Evolutionary conservation across 2,797 vertebrate species (phyloP).

Genomic region (Pampus argenteus): DNA sequence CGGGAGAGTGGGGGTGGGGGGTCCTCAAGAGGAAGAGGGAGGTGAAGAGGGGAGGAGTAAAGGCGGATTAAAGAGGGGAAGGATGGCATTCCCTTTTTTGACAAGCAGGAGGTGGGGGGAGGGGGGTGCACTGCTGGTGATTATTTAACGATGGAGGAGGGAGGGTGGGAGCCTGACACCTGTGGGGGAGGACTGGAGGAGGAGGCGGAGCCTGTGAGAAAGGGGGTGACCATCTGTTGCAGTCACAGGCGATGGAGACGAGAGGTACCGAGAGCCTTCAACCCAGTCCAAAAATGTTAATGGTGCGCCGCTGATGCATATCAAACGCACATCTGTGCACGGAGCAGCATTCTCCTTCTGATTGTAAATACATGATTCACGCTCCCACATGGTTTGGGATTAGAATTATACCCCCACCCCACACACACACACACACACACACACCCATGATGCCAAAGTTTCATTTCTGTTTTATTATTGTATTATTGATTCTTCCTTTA

Average conservation of each 20-base stretch:
- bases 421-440: no score
- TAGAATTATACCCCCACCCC: conserved; percentile 52
- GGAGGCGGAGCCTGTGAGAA: conserved; percentile 39
- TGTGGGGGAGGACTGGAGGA: conserved; percentile 60
- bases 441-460: conserved; percentile 61
- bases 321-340: conserved; percentile 72
- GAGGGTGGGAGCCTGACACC: conserved; percentile 65
- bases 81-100: conserved; percentile 54
- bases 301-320: conserved; percentile 71
- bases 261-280: conserved; percentile 70
- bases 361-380: conserved; percentile 44
- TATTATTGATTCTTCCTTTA: conserved; percentile 77
- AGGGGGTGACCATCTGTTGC: conserved; percentile 79
- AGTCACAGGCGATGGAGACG: conserved; percentile 71
- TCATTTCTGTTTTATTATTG: conserved; percentile 77
- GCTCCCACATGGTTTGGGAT: conserved; percentile 18
- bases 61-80: conserved; percentile 62
- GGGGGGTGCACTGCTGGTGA: conserved; percentile 41
- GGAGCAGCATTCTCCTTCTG: neutral
- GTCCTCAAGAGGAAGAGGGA: conserved; percentile 28
- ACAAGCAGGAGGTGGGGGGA: conserved; percentile 29
- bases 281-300: conserved; percentile 80
- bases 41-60: conserved; percentile 40
- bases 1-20: conserved; percentile 6
- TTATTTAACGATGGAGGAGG: conserved; percentile 71